Evolutionary conservation across 2,113 vertebrate species (phyloP).

Genomic region (Thermophis baileyi): DNA sequence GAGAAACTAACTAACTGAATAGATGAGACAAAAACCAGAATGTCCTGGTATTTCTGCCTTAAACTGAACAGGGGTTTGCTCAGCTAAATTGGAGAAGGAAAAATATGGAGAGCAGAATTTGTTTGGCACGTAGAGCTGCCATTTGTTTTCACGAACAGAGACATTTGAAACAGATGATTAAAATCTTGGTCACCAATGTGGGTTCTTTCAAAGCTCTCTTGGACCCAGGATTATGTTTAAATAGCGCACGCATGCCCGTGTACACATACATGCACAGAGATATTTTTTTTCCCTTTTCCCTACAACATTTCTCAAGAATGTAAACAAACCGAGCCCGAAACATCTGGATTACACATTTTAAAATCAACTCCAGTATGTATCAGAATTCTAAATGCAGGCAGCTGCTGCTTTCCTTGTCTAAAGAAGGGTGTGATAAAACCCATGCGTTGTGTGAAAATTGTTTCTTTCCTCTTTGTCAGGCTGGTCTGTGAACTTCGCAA

Average conservation of each 20-base stretch:
- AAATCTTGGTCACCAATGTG: constrained; percentile 24
- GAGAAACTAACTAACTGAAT: not conserved
- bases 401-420: constrained; percentile 34
- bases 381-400: constrained; percentile 62
- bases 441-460: constrained; percentile 47
- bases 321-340: constrained; percentile 83
- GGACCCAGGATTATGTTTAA: constrained; percentile 67
- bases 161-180: constrained; percentile 4
- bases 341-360: constrained; percentile 87
- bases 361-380: constrained; percentile 58
- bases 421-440: constrained; percentile 60
- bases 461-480: not conserved
- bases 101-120: not conserved
- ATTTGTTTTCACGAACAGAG: not conserved
- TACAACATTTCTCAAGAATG: constrained; percentile 76
- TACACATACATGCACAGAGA: not conserved
- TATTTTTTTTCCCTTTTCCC: not conserved
- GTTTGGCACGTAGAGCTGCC: not conserved
- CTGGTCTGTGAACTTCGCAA: not conserved
- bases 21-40: not conserved
- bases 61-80: not conserved
- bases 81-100: not conserved
- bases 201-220: constrained; percentile 35
- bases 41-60: not conserved
- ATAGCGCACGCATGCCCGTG: constrained; percentile 44